phyloP scores from a whole-genome alignment of 2,888 invertebrate species.

The Apodemia duryi region DNA sequence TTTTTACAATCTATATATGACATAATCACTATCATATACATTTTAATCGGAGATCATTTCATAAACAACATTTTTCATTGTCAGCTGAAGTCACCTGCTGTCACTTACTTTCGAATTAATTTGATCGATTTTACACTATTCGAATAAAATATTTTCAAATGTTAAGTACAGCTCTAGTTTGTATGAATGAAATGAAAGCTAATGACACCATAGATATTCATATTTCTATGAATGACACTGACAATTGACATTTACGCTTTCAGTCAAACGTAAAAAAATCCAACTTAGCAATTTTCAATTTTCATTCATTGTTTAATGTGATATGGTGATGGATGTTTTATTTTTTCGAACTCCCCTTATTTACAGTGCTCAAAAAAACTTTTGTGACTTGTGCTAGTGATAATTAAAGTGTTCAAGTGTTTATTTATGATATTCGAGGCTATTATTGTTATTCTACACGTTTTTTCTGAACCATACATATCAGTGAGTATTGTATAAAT shows the following conservation, averaged over 20 bases:
- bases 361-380: slow-evolving; percentile 29
- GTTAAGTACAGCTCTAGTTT: neutral
- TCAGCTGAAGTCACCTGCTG: neutral
- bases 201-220: neutral
- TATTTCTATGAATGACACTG: neutral
- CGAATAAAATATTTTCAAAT: neutral
- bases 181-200: slow-evolving; percentile 18
- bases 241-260: slow-evolving; percentile 11
- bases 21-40: too few relatives aligned
- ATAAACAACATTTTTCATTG: too few relatives aligned
- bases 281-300: slow-evolving; percentile 17
- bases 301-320: slow-evolving; percentile 28
- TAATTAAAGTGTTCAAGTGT: slow-evolving; percentile 24
- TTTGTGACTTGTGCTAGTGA: slow-evolving; percentile 33
- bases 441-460: slow-evolving; percentile 25
- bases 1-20: too few relatives aligned
- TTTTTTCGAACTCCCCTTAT: slow-evolving; percentile 28
- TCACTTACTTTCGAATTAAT: neutral
- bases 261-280: slow-evolving; percentile 13
- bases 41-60: too few relatives aligned
- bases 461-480: slow-evolving; percentile 23
- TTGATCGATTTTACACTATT: neutral
- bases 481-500: slow-evolving; percentile 7
- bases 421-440: slow-evolving; percentile 28
- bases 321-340: slow-evolving; percentile 24